A percentile compares a stretch with the other conserved stretches of the same genome.
Conservation (phyloP, 2,888 invertebrate genomes). For the Drosophila quasianomalipes region DNA sequence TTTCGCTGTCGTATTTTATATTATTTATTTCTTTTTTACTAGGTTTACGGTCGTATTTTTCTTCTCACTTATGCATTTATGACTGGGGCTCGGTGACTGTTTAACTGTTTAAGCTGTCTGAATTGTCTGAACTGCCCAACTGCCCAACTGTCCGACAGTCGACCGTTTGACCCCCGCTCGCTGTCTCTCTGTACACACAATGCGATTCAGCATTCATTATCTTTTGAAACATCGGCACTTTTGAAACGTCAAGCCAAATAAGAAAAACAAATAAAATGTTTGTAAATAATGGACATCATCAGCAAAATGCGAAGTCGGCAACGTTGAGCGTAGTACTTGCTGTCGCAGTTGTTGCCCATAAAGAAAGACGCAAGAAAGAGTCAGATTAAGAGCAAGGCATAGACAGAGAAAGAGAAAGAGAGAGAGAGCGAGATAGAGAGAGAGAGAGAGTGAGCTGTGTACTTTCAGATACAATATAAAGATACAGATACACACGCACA, state of each 20-base stretch:
- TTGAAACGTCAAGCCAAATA: conserved; percentile 79
- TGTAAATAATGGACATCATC: conserved; percentile 80
- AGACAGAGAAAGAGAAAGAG: not conserved
- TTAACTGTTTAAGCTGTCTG: conserved; percentile 44
- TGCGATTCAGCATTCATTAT: conserved; percentile 76
- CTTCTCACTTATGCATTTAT: conserved; percentile 71
- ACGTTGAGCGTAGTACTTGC: conserved; percentile 36
- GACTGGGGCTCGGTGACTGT: conserved; percentile 37
- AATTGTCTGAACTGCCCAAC: conserved; percentile 5
- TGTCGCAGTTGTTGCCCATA: conserved; percentile 8
- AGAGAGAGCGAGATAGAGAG: conserved; percentile 1
- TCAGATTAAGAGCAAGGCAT: not conserved
- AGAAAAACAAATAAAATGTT: conserved; percentile 78
- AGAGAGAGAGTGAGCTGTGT: conserved; percentile 44
- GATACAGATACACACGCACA: conserved; percentile 45
- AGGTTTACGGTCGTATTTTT: conserved; percentile 38
- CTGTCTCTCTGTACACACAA: conserved; percentile 45
- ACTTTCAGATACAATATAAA: conserved; percentile 60
- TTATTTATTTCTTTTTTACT: conserved; percentile 50
- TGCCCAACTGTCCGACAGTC: conserved; percentile 26
- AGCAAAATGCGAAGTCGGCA: conserved; percentile 77
- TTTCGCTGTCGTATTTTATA: conserved; percentile 42
- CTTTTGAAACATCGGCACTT: conserved; percentile 80
- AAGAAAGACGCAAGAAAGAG: conserved; percentile 8
- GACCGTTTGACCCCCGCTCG: conserved; percentile 17